Percentiles rank a stretch among this genome's conserved stretches.
These are phyloP conservation scores for Phylloscopus trochilus DNA, from an alignment of 2,113 vertebrate genomes.

Conservation along the genomic window DNA sequence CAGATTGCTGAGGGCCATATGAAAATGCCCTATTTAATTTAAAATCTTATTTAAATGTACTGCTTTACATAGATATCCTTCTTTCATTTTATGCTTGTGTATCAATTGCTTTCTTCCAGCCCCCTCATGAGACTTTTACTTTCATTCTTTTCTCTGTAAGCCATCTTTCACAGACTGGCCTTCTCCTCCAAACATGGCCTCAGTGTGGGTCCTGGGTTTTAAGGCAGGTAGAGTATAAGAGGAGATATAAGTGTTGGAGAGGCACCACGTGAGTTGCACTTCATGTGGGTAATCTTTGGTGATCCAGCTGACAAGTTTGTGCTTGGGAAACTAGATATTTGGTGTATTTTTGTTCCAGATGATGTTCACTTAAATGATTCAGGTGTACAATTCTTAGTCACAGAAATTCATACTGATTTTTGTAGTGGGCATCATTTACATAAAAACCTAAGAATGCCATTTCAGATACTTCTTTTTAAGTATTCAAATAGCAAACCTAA, in stretches of 20 bases:
- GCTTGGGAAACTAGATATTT: background rate
- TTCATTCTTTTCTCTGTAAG: background rate
- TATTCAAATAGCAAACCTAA: background rate
- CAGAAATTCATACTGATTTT: background rate
- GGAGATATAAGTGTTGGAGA: background rate
- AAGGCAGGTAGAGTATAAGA: background rate
- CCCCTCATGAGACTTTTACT: background rate
- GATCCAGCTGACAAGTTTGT: background rate
- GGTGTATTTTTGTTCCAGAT: background rate
- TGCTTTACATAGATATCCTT: background rate
- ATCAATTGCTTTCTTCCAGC: background rate
- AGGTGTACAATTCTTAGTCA: background rate
- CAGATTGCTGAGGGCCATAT: background rate
- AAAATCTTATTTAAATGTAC: conserved; percentile 3
- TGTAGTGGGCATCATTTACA: background rate
- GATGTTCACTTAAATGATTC: background rate
- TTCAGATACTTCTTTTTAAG: background rate
- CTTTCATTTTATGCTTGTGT: background rate
- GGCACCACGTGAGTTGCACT: background rate
- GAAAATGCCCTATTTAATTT: background rate
- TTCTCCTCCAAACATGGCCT: background rate
- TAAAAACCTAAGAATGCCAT: background rate
- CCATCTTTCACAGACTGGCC: background rate
- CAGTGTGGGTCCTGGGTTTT: background rate
- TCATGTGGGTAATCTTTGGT: background rate